Base-by-base conservation (phyloP, 2,888 invertebrate species). In the Fragum whitleyi region DNA sequence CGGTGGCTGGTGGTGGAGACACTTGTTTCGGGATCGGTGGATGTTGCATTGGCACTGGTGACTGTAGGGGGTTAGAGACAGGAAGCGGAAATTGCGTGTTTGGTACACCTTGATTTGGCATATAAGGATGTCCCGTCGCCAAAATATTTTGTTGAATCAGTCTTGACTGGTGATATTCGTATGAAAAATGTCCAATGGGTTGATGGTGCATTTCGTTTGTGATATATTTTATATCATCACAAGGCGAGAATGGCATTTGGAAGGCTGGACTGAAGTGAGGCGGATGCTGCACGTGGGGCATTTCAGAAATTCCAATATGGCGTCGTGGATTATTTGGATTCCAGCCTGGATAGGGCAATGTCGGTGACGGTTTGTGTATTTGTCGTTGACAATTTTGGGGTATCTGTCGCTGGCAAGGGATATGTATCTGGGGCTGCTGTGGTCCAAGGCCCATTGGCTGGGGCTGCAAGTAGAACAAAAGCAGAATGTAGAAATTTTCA, bases 1-100 rank as follows among this genome's bases (percentile, higher is more conserved):
- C 91, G 6, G 88, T 68, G 9, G 92, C 91, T 1, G 90, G 89
- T 0, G 88, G 90, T 21, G 91, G 92, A 9, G 91, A 93, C 55
- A 92, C 69, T 57, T 90, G 91, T 77, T 89, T 91, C 3, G 87
- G 81, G 11, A 79, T 36, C n/a, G 74, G 26, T 11, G 82, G 67
- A 3, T 80, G 39, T 39, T 79, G 47, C 16, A 83, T 57, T 5
- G 84, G 80, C 7, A 81, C 42, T 1, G 71, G 84, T 32, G 75
- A 78, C 23, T 67, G 84, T 55, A 83, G 53, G 6, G 82, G 78
- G 11, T 83, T 61, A 11, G 80, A 36, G 1, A 80, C 47, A 2
- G 82, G 39, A 39, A 69, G 80, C 32, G 73, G 55, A 5, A 74
- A 55, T 28, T 75, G 75, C 42, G 59, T 3, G 29, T 73, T n/a